Conservation (phyloP, 2,888 invertebrate species). For the Boloria euphrosyne region DNA sequence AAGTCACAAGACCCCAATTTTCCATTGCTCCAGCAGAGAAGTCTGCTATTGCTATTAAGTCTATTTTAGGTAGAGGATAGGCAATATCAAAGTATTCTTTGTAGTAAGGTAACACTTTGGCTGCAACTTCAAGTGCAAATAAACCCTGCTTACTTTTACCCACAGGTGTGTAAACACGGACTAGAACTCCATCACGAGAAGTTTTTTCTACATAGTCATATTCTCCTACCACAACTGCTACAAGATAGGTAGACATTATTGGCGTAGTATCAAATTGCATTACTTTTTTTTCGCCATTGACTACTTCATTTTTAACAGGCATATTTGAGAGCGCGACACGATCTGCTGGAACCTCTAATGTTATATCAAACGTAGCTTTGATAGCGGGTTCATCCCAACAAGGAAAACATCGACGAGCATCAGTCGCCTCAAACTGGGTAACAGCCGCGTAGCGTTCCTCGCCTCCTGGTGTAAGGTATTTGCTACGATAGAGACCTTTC, state of each 20-base stretch:
- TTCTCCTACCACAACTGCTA: constrained; percentile 97
- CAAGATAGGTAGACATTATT: constrained; percentile 96
- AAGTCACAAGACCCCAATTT: constrained; percentile 98
- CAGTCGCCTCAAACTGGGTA: constrained; percentile 95
- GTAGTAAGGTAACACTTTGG: constrained; percentile 95
- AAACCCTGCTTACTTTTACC: constrained; percentile 95
- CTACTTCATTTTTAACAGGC: constrained; percentile 83
- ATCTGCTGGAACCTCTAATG: constrained; percentile 90
- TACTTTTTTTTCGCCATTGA: constrained; percentile 74
- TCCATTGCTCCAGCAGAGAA: constrained; percentile 98
- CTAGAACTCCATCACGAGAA: constrained; percentile 90
- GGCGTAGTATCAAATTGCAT: constrained; percentile 92
- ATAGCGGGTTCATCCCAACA: constrained; percentile 99
- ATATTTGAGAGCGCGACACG: constrained; percentile 96
- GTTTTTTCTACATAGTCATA: constrained; percentile 95
- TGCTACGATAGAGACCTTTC: constrained; percentile 97
- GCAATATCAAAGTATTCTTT: constrained; percentile 97
- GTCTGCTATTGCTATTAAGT: constrained; percentile 97
- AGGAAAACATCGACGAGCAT: constrained; percentile 96
- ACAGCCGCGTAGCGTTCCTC: constrained; percentile 92
- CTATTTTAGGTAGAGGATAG: constrained; percentile 97
- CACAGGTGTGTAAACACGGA: constrained; percentile 92
- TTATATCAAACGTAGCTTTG: constrained; percentile 97
- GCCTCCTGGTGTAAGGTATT: constrained; percentile 88
- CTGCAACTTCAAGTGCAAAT: constrained; percentile 96